A percentile compares a stretch with the other conserved stretches of the same genome.
These are phyloP conservation scores for Cynopterus brachyotis DNA, from an alignment of 2,113 vertebrate genomes.

Conservation along the genomic window DNA sequence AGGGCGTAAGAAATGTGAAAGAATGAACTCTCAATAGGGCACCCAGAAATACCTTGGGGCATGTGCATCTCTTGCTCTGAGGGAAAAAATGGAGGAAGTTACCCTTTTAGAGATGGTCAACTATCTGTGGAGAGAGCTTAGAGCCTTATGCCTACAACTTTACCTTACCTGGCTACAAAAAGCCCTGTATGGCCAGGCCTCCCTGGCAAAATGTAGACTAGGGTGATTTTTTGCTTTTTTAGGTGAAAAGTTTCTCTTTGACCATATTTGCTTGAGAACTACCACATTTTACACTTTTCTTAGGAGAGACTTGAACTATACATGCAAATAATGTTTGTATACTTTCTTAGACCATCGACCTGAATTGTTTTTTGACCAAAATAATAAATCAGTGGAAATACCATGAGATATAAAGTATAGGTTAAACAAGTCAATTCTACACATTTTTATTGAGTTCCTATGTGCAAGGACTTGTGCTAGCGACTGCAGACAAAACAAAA, in stretches of 20 bases:
- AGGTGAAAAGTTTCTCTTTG: neutral
- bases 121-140: neutral
- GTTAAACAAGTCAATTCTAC: constrained; percentile 28
- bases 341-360: neutral
- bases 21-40: neutral
- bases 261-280: neutral
- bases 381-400: constrained; percentile 51
- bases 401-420: neutral
- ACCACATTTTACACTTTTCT: constrained; percentile 5
- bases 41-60: neutral
- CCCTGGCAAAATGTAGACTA: neutral
- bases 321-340: constrained; percentile 14
- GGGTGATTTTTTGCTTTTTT: neutral
- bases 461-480: neutral
- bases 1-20: neutral
- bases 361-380: constrained; percentile 30
- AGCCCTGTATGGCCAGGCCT: neutral
- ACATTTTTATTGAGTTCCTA: constrained; percentile 29
- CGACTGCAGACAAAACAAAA: constrained; percentile 2
- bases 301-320: neutral
- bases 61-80: neutral
- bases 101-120: neutral
- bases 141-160: neutral
- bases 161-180: neutral
- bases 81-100: neutral